Evolutionary conservation across 37 sponge, comb jelly and placozoan genomes (phyloP), one percentile per base, ranked within the genome.

Genomic region (Beroe ovata): DNA sequence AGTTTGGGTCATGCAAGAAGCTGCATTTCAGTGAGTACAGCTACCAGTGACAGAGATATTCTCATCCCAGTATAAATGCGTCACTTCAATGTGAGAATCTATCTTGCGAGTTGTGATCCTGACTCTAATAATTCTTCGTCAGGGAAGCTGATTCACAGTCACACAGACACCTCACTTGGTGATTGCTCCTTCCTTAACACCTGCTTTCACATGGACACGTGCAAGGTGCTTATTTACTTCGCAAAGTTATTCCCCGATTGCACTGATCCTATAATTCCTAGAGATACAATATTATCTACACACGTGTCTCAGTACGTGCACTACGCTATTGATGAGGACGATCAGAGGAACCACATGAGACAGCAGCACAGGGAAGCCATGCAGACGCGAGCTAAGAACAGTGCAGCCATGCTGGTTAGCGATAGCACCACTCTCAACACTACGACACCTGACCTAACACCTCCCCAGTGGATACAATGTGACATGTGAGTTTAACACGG

Each of bases 131-230:
- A n/a, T n/a, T n/a, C n/a, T 47, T 77, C 33, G 18, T 19, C 84
- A 77, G 84, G 84, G 32, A 91, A 91, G 60, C 91, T 97, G 38
- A 94, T 95, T 25, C 93, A 94, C 58, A 59, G 71, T 0, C 97
- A 97, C 90, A 97, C 97, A 8, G 97, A 97, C 58, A 91, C 94
- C 88, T 90, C 90, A 37, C 88, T 97, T 11, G 97, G 97, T 0
- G 97, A 97, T 66, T 97, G 97, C 81, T 97, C 97, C 30, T 97
- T 97, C 90, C 94, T 97, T 54, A 97, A 97, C 91, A 95, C 97
- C 18, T 97, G 97, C 88, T 97, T 97, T 71, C 95, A 97, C 91
- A 90, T 93, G 90, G 95, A 95, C 89, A 94, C 97, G 4, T 97
- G 97, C 89, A 97, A 97, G 54, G 84, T 77, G 25, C 34, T 11